phyloP scores from a whole-genome alignment of 2,888 invertebrate genomes.

The Corbicula japonica region DNA sequence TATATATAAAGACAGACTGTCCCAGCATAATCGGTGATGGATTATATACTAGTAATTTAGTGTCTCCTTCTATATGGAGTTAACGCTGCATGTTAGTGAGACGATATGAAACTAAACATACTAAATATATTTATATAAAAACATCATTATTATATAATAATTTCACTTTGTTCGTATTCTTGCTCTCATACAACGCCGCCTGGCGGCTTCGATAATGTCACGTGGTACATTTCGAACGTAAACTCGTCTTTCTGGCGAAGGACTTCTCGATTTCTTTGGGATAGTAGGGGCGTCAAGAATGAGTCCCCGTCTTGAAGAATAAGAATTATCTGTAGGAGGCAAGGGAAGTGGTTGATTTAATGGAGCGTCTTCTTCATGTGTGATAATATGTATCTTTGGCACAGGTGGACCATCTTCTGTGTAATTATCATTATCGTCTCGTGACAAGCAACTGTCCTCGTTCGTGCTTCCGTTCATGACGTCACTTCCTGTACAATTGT shows the following conservation, averaged over 20 bases:
- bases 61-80: too few relatives aligned
- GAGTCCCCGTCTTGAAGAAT: slow-evolving; percentile 81
- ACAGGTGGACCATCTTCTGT: slow-evolving; percentile 64
- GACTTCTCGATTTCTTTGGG: slow-evolving; percentile 77
- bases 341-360: slow-evolving; percentile 75
- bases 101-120: too few relatives aligned
- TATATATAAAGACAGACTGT: too few relatives aligned
- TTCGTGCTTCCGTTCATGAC: slow-evolving; percentile 43
- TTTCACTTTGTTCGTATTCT: slow-evolving; percentile 80
- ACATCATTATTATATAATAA: too few relatives aligned
- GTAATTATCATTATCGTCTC: slow-evolving; percentile 49
- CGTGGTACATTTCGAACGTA: slow-evolving; percentile 79
- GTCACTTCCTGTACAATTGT: slow-evolving; percentile 64
- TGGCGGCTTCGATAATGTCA: slow-evolving; percentile 81
- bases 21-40: too few relatives aligned
- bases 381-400: slow-evolving; percentile 81
- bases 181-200: slow-evolving; percentile 78
- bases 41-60: too few relatives aligned
- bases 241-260: slow-evolving; percentile 79
- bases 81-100: too few relatives aligned
- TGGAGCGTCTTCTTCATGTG: slow-evolving; percentile 72
- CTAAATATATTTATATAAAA: too few relatives aligned
- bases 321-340: slow-evolving; percentile 79
- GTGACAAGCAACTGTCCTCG: slow-evolving; percentile 41
- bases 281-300: slow-evolving; percentile 84